Percentiles rank a stretch among this genome's conserved stretches.
Evolutionary conservation across 2,797 vertebrate genomes (phyloP).

Genomic region (Valencia hispanica): DNA sequence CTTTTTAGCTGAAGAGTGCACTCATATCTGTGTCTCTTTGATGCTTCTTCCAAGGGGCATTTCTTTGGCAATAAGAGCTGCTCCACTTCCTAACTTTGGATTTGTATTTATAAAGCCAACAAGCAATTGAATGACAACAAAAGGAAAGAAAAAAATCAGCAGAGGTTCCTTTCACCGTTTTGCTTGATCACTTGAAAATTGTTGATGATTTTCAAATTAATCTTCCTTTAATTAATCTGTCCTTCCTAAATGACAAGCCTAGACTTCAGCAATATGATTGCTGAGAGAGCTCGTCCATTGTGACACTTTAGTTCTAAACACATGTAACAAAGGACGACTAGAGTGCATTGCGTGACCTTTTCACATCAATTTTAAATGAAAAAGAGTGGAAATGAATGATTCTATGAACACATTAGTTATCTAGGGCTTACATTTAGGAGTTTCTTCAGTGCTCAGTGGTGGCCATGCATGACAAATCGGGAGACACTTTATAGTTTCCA

Average conservation of each 20-base stretch:
- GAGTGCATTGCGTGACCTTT: neutral
- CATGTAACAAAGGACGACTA: neutral
- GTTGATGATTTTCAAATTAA: neutral
- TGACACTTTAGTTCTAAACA: neutral
- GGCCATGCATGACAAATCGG: neutral
- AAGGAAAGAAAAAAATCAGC: neutral
- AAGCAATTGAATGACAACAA: neutral
- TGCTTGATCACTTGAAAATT: neutral
- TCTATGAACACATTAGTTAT: slow-evolving; percentile 1
- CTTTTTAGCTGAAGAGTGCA: neutral
- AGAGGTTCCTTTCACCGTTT: neutral
- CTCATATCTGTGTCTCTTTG: neutral
- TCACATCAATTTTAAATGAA: neutral
- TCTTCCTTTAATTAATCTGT: neutral
- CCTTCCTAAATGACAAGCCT: neutral
- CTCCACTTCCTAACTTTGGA: neutral
- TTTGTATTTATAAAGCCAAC: neutral
- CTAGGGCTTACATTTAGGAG: too few species aligned
- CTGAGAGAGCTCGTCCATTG: neutral
- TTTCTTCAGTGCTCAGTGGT: neutral
- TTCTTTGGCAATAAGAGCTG: neutral
- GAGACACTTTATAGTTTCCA: neutral
- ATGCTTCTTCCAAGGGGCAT: neutral
- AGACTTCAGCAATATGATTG: neutral
- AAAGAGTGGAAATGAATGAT: neutral